Conservation (phyloP, 2,113 vertebrate genomes). For the Campylorhamphus procurvoides region DNA sequence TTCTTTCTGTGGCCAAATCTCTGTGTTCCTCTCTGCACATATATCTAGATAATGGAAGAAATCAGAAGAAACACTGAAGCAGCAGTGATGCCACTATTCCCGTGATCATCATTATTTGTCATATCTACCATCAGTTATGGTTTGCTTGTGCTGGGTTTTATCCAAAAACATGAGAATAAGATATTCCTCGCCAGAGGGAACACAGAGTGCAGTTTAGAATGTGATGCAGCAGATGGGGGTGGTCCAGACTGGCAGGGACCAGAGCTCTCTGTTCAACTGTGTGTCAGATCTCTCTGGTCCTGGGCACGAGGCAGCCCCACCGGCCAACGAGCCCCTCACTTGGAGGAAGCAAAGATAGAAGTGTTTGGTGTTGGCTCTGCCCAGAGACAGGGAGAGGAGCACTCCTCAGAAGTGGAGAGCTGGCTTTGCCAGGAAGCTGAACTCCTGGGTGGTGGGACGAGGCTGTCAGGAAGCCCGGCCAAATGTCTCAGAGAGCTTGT, state of each 20-base stretch:
- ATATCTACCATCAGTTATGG: not conserved
- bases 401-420: not conserved
- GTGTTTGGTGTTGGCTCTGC: not conserved
- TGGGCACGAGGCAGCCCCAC: not conserved
- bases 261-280: rapidly evolving
- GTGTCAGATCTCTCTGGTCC: not conserved
- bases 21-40: not conserved
- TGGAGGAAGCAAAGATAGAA: not conserved
- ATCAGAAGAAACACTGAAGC: not conserved
- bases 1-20: not conserved
- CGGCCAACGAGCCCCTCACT: not conserved
- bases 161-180: not conserved
- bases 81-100: not conserved
- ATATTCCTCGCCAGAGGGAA: not conserved
- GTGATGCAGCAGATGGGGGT: not conserved
- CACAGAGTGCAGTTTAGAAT: not conserved
- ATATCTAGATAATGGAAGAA: not conserved
- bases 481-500: conserved; percentile 17
- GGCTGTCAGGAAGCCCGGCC: conserved; percentile 51
- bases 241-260: not conserved
- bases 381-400: rapidly evolving
- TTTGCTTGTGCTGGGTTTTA: conserved; percentile 6
- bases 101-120: not conserved
- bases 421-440: conserved; percentile 15
- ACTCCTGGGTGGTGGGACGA: not conserved